phyloP scores from a whole-genome alignment of 2,113 vertebrate genomes.

The Peromyscus californicus region DNA sequence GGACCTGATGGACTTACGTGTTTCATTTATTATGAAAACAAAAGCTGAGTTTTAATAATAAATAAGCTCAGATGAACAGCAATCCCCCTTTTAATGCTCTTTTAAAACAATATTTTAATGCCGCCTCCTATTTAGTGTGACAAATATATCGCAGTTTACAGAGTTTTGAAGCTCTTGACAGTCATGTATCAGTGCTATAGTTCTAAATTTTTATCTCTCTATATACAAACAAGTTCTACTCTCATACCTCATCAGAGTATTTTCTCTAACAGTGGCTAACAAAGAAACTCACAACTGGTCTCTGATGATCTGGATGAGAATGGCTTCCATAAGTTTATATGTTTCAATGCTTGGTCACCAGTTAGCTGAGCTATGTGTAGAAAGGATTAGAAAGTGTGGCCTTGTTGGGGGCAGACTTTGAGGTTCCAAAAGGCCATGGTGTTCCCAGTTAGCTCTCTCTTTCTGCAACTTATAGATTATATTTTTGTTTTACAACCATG shows the following conservation, averaged over 20 bases:
- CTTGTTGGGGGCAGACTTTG: not conserved
- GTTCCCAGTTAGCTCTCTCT: not conserved
- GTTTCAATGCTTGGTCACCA: not conserved
- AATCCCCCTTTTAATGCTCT: not conserved
- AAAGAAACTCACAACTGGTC: not conserved
- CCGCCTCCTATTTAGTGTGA: not conserved
- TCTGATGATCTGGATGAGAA: not conserved
- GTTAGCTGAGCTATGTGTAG: not conserved
- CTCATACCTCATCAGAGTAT: not conserved
- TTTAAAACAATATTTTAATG: constrained; percentile 46
- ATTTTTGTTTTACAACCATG: not conserved
- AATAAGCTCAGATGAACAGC: constrained; percentile 5
- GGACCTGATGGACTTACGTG: not conserved
- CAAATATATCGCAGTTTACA: not conserved
- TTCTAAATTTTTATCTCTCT: not conserved
- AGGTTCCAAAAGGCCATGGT: not conserved
- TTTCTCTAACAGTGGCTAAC: not conserved
- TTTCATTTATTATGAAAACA: constrained; percentile 23
- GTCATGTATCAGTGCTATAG: not conserved
- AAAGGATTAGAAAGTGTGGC: not conserved
- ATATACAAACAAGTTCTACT: not conserved
- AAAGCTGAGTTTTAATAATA: constrained; percentile 47
- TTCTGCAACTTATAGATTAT: not conserved
- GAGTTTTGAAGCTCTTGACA: constrained; percentile 22
- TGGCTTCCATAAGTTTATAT: not conserved